Evolutionary conservation across 2,888 invertebrate genomes (phyloP).

Genomic region (Lamproptera curius): DNA sequence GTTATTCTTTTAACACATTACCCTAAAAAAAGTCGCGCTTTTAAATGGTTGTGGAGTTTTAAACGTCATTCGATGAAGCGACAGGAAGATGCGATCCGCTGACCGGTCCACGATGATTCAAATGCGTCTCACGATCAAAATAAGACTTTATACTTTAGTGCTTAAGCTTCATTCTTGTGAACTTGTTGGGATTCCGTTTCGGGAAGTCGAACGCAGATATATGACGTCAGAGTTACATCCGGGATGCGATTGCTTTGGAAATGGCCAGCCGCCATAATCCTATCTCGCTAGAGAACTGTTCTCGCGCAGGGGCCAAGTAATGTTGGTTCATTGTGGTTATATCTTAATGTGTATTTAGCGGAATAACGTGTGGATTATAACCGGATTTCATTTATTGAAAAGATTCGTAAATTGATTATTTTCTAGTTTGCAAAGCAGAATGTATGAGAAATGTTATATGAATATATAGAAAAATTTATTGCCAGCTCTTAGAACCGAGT

Average conservation of each 20-base stretch:
- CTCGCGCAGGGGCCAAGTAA: conserved; percentile 22
- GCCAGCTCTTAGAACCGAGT: too few species aligned
- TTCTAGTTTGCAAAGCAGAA: too few species aligned
- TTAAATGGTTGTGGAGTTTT: too few species aligned
- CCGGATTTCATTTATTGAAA: neutral
- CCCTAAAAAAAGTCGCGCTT: too few species aligned
- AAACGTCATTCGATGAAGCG: too few species aligned
- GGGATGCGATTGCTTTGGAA: conserved; percentile 69
- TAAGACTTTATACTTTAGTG: conserved; percentile 31
- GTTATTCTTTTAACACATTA: too few species aligned
- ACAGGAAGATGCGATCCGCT: too few species aligned
- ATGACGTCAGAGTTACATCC: conserved; percentile 68
- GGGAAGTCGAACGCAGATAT: conserved; percentile 56
- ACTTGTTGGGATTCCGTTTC: conserved; percentile 37
- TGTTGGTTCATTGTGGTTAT: conserved; percentile 1
- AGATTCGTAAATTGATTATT: too few species aligned
- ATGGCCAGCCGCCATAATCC: conserved; percentile 29
- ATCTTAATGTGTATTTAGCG: conserved; percentile 3
- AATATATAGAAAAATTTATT: too few species aligned
- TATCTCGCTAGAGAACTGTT: conserved; percentile 10
- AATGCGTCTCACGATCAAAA: too few species aligned
- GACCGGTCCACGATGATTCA: too few species aligned
- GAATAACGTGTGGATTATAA: neutral
- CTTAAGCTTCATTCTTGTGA: conserved; percentile 43
- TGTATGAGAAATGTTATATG: too few species aligned